Evolutionary conservation across 2,888 invertebrate genomes (phyloP).

Genomic region (Autographa gamma): DNA sequence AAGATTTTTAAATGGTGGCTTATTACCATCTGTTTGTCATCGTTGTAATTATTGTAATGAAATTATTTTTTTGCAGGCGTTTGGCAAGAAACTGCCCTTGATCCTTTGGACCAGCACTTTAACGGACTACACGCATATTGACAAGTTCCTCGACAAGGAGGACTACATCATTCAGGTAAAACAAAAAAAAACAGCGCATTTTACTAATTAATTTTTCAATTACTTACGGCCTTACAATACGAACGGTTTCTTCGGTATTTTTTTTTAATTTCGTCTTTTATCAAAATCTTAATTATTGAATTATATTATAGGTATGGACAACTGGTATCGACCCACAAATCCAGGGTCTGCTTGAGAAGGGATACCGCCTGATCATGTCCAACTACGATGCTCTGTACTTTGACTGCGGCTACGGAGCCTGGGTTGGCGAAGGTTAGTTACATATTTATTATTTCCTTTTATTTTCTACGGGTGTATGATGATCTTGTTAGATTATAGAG

Average conservation of each 20-base stretch:
- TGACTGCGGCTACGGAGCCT: slow-evolving; percentile 95
- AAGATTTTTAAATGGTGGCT: too few relatives aligned
- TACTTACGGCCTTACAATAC: too few relatives aligned
- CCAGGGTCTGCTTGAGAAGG: slow-evolving; percentile 91
- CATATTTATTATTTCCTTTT: not conserved
- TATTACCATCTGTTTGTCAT: too few relatives aligned
- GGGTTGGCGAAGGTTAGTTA: slow-evolving; percentile 91
- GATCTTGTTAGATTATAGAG: too few relatives aligned
- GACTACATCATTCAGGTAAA: slow-evolving; percentile 93
- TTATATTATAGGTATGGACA: slow-evolving; percentile 95
- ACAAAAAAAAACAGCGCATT: too few relatives aligned
- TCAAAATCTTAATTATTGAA: too few relatives aligned
- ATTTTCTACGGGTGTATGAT: too few relatives aligned
- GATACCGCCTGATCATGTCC: slow-evolving; percentile 94
- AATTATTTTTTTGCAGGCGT: slow-evolving; percentile 71
- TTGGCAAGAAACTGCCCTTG: slow-evolving; percentile 89
- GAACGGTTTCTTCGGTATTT: too few relatives aligned
- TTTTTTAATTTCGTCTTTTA: too few relatives aligned
- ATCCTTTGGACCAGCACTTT: slow-evolving; percentile 95
- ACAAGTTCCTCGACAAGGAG: slow-evolving; percentile 91
- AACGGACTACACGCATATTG: slow-evolving; percentile 91
- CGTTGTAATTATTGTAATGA: not conserved
- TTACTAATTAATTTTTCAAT: too few relatives aligned
- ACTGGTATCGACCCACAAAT: slow-evolving; percentile 90
- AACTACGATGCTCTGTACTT: slow-evolving; percentile 96